A percentile compares a stretch with the other conserved stretches of the same genome.
phyloP scores from a whole-genome alignment of 2,888 invertebrate genomes.

The Acanthopleura granulata region DNA sequence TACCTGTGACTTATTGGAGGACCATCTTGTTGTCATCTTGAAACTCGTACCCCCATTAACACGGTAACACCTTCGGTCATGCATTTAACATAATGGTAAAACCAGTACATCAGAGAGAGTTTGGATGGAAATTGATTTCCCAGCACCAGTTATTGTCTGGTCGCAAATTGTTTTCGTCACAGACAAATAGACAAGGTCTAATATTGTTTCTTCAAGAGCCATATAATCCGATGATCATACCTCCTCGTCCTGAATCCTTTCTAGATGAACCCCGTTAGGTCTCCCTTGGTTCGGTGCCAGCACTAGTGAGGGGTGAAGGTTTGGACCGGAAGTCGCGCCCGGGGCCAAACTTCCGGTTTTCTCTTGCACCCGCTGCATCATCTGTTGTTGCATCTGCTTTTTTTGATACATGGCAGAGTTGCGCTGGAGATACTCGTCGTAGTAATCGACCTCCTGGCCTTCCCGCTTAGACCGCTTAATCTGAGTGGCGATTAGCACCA shows the following conservation, averaged over 20 bases:
- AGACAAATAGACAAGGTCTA: no score
- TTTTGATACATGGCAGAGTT: conserved; percentile 29
- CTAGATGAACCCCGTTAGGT: conserved; percentile 22
- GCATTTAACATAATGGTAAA: no score
- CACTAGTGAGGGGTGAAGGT: no score
- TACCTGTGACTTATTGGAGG: no score
- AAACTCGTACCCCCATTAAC: no score
- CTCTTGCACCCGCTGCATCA: conserved; percentile 41
- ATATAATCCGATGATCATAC: background rate
- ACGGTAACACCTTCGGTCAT: no score
- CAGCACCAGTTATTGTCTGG: no score
- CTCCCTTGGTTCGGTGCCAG: background rate
- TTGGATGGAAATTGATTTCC: no score
- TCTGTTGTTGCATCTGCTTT: conserved; percentile 11
- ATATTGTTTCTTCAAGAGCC: background rate
- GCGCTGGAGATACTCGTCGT: conserved; percentile 59
- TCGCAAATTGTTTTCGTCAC: no score
- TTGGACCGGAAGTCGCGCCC: background rate
- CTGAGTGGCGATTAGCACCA: conserved; percentile 60
- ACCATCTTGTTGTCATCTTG: no score
- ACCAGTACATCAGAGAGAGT: no score
- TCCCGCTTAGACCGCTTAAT: conserved; percentile 52
- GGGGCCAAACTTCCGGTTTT: background rate
- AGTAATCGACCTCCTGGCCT: conserved; percentile 58
- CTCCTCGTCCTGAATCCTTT: conserved; percentile 36